Conservation (phyloP, 2,797 vertebrate species). For the Hippocampus kuda region DNA sequence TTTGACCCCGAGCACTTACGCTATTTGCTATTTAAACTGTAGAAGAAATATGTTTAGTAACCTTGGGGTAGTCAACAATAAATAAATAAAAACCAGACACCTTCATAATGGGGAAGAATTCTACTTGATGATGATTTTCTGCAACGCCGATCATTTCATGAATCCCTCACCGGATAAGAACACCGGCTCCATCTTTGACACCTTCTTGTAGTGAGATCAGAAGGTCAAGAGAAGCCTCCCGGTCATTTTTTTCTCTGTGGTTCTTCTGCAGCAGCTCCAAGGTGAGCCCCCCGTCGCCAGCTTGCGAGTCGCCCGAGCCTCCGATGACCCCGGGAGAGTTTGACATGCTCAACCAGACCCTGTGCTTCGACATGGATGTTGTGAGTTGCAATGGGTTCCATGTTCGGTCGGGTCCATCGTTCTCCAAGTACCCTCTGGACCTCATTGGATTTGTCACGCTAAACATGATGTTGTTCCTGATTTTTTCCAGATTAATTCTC, state of each 20-base stretch:
- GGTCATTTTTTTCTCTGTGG: not conserved
- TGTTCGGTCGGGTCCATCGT: not conserved
- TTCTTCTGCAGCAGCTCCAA: conserved; percentile 44
- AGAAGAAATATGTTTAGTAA: no score
- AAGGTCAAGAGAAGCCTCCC: not conserved
- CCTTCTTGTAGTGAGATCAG: not conserved
- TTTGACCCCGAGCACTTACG: no score
- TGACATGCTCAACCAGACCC: conserved; percentile 80
- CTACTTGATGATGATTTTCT: no score
- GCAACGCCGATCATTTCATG: no score
- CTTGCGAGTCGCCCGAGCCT: conserved; percentile 79
- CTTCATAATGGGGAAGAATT: no score
- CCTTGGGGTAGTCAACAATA: no score
- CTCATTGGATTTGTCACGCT: not conserved
- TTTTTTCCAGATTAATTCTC: conserved; percentile 75
- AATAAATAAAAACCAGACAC: no score
- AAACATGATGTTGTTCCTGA: conserved; percentile 4
- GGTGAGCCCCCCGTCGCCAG: conserved; percentile 62
- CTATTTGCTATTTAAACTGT: no score
- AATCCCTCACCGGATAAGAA: no score
- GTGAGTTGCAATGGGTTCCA: conserved; percentile 57
- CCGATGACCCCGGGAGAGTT: conserved; percentile 92
- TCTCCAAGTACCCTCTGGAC: not conserved
- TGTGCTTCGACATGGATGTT: conserved; percentile 80
- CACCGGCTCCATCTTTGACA: no score